Base-by-base conservation (phyloP, 2,797 vertebrate genomes). In the Alca torda region DNA sequence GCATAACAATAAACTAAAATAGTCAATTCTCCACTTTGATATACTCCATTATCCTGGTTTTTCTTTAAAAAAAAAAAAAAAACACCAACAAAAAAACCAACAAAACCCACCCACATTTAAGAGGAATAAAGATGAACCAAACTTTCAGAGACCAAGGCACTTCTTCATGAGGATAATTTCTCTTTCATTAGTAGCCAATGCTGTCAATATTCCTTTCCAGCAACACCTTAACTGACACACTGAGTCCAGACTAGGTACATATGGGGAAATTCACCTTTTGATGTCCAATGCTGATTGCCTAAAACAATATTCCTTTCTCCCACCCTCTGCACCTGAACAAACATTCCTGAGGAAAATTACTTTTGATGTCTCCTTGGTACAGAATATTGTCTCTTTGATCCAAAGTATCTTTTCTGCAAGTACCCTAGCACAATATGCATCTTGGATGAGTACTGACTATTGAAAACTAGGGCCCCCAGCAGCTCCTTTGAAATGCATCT, bases 291-390 rank as follows among this genome's bases (percentile, higher is more conserved):
- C 16, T 0, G 0, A 88, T 39, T 89, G 70, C 88, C 94, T 92
- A 86, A 84, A 95, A 95, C 74, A 95, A 84, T 94, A 91, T 87
- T 93, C 61, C 59, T 37, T 92, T 95, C 61, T 76, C 68, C 51
- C n/a, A 85, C 48, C 46, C 84, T 73, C 65, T 51, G 86, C 96
- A 97, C 95, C 96, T 96, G 97, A 96, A 93, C 88, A 96, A 97
- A 97, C 87, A 96, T 63, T 92, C 95, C 65, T 61, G 35, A 77
- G 70, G 48, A 82, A 89, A 94, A 84, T 63, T 12, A 79, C 81
- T 92, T 95, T 63, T 89, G 82, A 97, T 94, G 74, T 75, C 75
- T 83, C 69, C 79, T 90, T 78, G 56, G 68, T 92, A 82, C 28
- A 90, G 80, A 65, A 80, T n/a, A 13, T 6, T 77, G 31, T 89